Base-by-base conservation (phyloP, 2,113 vertebrate genomes). In the Lagopus leucura region DNA sequence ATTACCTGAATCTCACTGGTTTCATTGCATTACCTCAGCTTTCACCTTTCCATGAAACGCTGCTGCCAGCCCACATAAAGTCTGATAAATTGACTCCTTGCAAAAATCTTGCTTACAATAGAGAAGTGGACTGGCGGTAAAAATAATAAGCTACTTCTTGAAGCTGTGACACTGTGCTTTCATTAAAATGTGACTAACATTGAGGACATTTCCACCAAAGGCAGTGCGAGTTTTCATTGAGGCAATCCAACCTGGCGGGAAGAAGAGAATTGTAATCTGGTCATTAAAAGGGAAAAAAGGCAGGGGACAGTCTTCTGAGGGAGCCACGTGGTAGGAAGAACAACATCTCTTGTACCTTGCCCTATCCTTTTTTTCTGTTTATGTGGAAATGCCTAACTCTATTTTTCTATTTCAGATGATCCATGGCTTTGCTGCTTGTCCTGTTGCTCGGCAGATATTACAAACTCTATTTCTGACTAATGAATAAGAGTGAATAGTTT, bases 401-500 rank as follows among this genome's bases (percentile, higher is more conserved):
- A 65, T 92, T 94, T 81, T 83, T 89, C 82, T 90, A 3, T 50
- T 11, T 73, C 66, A 81, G 90, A 45, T 93, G 78, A 79, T 87
- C 60, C 40, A 28, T 82, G 82, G 88, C 86, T 85, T 82, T 93
- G 54, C 85, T 65, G 90, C 1, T 0, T 88, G 60, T 90, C 65
- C 91, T 90, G 80, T 83, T 84, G 70, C 88, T 93, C 16, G 0
- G 70, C 73, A 89, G 95, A 91, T 94, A 95, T 94, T 94, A 71
- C 91, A 89, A 91, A 91, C 70, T 54, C 43, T 78, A 86, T 90
- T 96, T 93, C 82, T 75, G 92, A 28, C 69, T 96, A 94, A 97
- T 87, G 90, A 94, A 94, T 64, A 50, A 64, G 82, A 76, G 78
- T 27, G 90, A 93, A 89, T 95, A 94, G 94, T 96, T 96, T 86